phyloP scores from a whole-genome alignment of 2,113 vertebrate genomes.

The Pteruthius melanotis region DNA sequence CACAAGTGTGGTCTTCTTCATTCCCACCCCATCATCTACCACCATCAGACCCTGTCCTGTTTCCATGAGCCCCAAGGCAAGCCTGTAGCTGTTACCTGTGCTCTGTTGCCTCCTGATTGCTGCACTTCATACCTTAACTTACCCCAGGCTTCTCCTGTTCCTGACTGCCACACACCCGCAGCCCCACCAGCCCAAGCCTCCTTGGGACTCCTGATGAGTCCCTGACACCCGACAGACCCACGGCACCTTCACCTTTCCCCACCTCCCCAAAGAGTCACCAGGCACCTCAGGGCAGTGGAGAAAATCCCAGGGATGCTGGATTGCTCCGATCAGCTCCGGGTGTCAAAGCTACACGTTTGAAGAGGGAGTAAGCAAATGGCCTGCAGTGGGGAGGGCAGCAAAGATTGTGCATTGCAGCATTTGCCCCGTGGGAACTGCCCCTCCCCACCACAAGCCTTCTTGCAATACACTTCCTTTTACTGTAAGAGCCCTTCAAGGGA shows the following conservation, averaged over 20 bases:
- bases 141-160: not conserved
- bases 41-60: not conserved
- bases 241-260: not conserved
- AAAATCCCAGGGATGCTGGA: not conserved
- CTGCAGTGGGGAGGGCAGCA: not conserved
- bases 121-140: not conserved
- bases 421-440: not conserved
- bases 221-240: not conserved
- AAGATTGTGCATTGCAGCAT: not conserved
- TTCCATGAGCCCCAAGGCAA: not conserved
- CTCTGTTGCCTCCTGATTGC: not conserved
- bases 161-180: not conserved
- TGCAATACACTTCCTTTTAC: slow-evolving; percentile 34
- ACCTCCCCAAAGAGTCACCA: not conserved
- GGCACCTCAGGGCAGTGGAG: not conserved
- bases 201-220: not conserved
- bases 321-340: accelerated
- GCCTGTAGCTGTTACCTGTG: not conserved
- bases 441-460: not conserved
- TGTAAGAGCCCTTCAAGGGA: not conserved
- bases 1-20: not conserved
- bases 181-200: not conserved
- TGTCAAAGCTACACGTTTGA: accelerated
- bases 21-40: not conserved
- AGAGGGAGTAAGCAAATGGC: not conserved